phyloP scores from a whole-genome alignment of 2,888 invertebrate species.

The Andrena praecox region DNA sequence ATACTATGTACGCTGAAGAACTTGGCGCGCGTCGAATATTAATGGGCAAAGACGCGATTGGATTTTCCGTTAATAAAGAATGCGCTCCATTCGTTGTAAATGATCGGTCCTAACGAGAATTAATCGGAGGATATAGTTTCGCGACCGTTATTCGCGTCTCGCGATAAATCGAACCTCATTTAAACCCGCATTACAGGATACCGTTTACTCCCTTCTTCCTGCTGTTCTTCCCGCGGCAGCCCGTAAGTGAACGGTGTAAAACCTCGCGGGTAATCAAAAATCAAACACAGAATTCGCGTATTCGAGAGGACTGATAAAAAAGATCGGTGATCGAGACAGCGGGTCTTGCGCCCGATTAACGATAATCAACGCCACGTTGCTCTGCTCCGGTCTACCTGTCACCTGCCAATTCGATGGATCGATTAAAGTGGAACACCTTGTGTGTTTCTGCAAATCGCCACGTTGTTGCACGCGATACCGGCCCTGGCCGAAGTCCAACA shows the following conservation, averaged over 20 bases:
- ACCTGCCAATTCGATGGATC: not conserved
- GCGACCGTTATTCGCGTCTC: conserved; percentile 36
- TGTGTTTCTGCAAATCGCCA: not conserved
- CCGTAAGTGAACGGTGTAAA: not conserved
- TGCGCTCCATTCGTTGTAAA: conserved; percentile 38
- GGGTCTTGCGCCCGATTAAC: not conserved
- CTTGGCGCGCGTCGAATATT: conserved; percentile 16
- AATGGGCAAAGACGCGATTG: conserved; percentile 42
- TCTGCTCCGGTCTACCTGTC: conserved; percentile 4
- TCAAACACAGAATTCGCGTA: not conserved
- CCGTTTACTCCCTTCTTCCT: not conserved
- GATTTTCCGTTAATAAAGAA: conserved; percentile 45
- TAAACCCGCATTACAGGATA: conserved; percentile 19
- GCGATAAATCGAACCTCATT: conserved; percentile 42
- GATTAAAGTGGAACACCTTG: not conserved
- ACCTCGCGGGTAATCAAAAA: conserved; percentile 11
- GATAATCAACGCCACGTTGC: conserved; percentile 12
- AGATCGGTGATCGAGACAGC: not conserved
- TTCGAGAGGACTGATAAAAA: conserved; percentile 2
- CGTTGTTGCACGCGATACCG: conserved; percentile 12
- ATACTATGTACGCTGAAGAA: not conserved
- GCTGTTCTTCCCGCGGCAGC: not conserved
- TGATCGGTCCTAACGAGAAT: conserved; percentile 64
- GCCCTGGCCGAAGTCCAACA: not conserved
- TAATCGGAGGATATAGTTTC: conserved; percentile 54